Evolutionary conservation across 2,113 vertebrate genomes (phyloP).

Genomic region (Dromaius novaehollandiae): DNA sequence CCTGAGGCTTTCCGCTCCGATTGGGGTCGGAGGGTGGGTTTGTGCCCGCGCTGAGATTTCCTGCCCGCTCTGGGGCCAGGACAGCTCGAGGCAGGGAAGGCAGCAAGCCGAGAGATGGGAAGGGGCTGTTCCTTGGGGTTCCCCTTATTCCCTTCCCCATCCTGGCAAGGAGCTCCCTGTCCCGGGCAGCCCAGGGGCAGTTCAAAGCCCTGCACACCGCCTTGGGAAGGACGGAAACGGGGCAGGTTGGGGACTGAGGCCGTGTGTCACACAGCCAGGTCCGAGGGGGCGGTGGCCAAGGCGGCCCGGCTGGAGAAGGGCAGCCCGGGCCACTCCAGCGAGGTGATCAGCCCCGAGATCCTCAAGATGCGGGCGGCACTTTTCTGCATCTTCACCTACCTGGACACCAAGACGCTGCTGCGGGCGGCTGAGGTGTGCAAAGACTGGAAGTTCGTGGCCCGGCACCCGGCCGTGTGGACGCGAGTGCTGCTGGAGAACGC

Average conservation of each 20-base stretch:
- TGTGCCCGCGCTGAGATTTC: rapidly evolving
- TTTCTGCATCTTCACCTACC: constrained; percentile 98
- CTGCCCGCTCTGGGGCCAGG: neutral
- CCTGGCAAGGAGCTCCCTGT: neutral
- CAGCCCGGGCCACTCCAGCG: constrained; percentile 87
- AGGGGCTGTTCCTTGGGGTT: neutral
- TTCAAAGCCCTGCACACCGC: too few relatives aligned
- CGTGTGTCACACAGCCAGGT: constrained; percentile 37
- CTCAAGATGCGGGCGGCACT: constrained; percentile 96
- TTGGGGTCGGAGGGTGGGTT: too few relatives aligned
- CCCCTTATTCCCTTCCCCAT: neutral
- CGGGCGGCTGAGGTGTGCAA: constrained; percentile 91
- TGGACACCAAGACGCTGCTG: constrained; percentile 94
- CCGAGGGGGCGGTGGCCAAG: constrained; percentile 68
- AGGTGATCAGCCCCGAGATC: constrained; percentile 97
- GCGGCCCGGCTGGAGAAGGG: constrained; percentile 82
- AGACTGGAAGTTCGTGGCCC: constrained; percentile 96
- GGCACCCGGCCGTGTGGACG: constrained; percentile 96
- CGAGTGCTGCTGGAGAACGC: constrained; percentile 95
- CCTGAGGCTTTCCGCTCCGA: too few relatives aligned
- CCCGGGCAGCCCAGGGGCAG: neutral
- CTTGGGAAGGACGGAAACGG: too few relatives aligned
- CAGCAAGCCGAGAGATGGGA: rapidly evolving
- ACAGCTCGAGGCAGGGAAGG: neutral
- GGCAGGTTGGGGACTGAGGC: neutral